These are phyloP conservation scores for Diplolepis rosae DNA, from an alignment of 2,888 invertebrate species.

Conservation along the genomic window DNA sequence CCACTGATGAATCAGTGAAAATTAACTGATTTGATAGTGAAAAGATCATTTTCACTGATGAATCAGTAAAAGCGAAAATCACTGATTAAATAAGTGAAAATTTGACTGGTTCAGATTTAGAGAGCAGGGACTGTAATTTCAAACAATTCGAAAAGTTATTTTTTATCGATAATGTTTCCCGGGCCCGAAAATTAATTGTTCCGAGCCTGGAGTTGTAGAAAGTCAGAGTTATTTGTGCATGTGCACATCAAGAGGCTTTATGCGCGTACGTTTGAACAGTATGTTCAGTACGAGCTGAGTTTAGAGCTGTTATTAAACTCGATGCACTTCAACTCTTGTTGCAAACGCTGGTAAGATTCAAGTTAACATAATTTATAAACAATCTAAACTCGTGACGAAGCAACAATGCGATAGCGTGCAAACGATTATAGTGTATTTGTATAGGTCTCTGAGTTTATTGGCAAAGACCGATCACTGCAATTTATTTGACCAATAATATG, in stretches of 20 bases:
- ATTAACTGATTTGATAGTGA: no score
- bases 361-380: not conserved
- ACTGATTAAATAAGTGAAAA: no score
- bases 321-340: not conserved
- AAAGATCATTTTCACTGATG: no score
- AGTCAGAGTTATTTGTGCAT: conserved; percentile 20
- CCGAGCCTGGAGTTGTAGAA: conserved; percentile 14
- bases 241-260: conserved; percentile 27
- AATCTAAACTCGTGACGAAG: conserved; percentile 7
- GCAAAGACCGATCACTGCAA: conserved; percentile 5
- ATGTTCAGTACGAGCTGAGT: conserved; percentile 2
- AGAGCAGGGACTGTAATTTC: no score
- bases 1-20: no score
- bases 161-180: not conserved
- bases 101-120: no score
- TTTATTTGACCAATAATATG: conserved; percentile 1
- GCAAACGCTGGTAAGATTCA: not conserved
- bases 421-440: conserved; percentile 3
- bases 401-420: not conserved
- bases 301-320: conserved; percentile 19
- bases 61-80: no score
- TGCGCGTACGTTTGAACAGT: conserved; percentile 22
- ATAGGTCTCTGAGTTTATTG: not conserved
- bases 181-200: not conserved
- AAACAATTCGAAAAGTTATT: no score